Evolutionary conservation across 2,888 invertebrate species (phyloP), one percentile per base, ranked within the genome.

Genomic region (Polylopha cassiicola): DNA sequence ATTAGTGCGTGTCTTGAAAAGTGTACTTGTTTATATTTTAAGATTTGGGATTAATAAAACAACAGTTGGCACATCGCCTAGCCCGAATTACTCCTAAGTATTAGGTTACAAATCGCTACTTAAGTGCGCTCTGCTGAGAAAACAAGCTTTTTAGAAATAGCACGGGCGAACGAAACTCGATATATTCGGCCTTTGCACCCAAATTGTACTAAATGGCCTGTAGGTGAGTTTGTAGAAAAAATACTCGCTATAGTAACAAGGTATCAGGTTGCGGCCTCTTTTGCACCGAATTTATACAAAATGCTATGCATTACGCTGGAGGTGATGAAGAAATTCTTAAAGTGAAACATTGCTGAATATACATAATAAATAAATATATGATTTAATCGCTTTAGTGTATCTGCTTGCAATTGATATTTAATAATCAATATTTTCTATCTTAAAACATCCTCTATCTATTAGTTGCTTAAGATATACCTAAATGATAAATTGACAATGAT

Each of bases 121-220:
- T 81, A 82, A 81, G 77, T 63, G 79, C 76, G 74, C 73, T 75
- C 73, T 51, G 73, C 65, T 82, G 75, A 59, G 71, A 84, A 81
- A 84, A 85, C 81, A 85, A 67, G 73, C 75, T 74, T 76, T 82
- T 84, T 81, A 73, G 79, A 84, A 85, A 84, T 80, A 80, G 79
- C 78, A 69, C 69, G 58, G 55, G 56, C 49, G 54, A 65, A 58
- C 62, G 79, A 56, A 80, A 81, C 61, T 43, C 42, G 73, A 84
- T 41, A 53, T 53, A 44, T 38, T 51, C 73, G 74, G 75, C 80
- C 79, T 82, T 75, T 80, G 75, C 80, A 61, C 79, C 69, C 62
- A 66, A 73, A 73, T 65, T 74, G 74, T 77, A 53, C 66, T 76
- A 75, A 79, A 84, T 77, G 75, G 73, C 73, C 71, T 77, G n/a